Evolutionary conservation across 1,140 invertebrate species (phyloP), one percentile per base, ranked within the genome.

Genomic region (Pinna nobilis): DNA sequence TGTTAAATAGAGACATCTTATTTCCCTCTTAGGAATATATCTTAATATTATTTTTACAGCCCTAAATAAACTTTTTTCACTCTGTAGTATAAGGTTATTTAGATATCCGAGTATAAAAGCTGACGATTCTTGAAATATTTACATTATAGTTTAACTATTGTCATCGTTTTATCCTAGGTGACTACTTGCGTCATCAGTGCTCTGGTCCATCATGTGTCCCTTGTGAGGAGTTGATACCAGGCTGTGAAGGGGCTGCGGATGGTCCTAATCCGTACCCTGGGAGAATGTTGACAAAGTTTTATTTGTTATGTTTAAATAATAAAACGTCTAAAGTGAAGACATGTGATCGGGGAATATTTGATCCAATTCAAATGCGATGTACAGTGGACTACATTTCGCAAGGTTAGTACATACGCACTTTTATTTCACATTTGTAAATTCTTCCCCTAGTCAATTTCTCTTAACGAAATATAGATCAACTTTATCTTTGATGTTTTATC

Each of bases 261-360:
- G 84, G 84, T 7, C 73, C 76, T 25, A 84, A 79, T 35, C 66
- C 80, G 11, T 84, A 80, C 51, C 82, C 82, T 1, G 74, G 78
- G 20, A 73, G 78, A 5, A 76, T 79, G 2, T 67, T 84, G 32
- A 79, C 82, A 1, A 44, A 67, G 15, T 82, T 75, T 63, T 84
- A 79, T 64, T 66, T 85, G 9, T 60, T 77, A 32, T 85, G 84
- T 51, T 20, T 70, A 18, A 68, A 57, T 2, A 78, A 77, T 9
- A 76, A 75, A 33, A 83, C 82, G 0, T 30, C 65, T 5, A 69
- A 64, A 23, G 77, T 81, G 3, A 47, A 78, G 20, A 80, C 70
- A 18, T 85, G 84, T 53, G 63, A 66, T 11, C 75, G 76, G 11
- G 49, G 72, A 9, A 65, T 85, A 23, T 85, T 84, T 65, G 84